Evolutionary conservation across 2,888 invertebrate genomes (phyloP), one percentile per base, ranked within the genome.

Genomic region (Uloborus plumipes): DNA sequence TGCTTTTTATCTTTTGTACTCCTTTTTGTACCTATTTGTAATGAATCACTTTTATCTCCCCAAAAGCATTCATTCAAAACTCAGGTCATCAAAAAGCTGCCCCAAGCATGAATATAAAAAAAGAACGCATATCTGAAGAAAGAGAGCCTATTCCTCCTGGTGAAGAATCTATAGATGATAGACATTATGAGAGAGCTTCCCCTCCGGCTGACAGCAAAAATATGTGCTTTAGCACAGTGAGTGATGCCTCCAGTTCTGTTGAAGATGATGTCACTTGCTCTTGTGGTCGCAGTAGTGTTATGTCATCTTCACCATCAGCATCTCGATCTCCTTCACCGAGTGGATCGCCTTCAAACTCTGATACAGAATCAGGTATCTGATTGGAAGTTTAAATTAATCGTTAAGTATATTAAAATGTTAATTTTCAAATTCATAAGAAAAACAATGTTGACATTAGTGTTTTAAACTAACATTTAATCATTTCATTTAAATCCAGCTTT

Each of bases 211-310:
- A 39, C 39, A 39, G 11, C n/a, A 78, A 80, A 51, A 77, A 82
- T 67, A 86, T 86, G 26, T 87, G 87, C 62, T 88, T 86, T 85
- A 88, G 88, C 84, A 95, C 94, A 2, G 91, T 94, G 15, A 96
- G 96, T 89, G 96, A 97, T 90, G 95, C 96, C 49, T 95, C 95
- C 70, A 95, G 95, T 85, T 93, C 93, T 64, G 93, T 93, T 86
- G 93, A 94, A 6, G 91, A 91, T 78, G 93, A 93, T 85, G 92
- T 91, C 77, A 85, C 86, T 50, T 89, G 90, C 86, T 92, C 93
- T 1, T 93, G 92, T 87, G 92, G 93, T 85, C 94, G 94, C 11
- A 94, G 94, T 88, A 94, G 94, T 82, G 94, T 94, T 89, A 93
- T 94, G 31, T 93, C 93, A 50, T 94, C 94, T 87, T 76, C 77